phyloP scores from a whole-genome alignment of 2,797 vertebrate species.

The Rhinatrema bivittatum region DNA sequence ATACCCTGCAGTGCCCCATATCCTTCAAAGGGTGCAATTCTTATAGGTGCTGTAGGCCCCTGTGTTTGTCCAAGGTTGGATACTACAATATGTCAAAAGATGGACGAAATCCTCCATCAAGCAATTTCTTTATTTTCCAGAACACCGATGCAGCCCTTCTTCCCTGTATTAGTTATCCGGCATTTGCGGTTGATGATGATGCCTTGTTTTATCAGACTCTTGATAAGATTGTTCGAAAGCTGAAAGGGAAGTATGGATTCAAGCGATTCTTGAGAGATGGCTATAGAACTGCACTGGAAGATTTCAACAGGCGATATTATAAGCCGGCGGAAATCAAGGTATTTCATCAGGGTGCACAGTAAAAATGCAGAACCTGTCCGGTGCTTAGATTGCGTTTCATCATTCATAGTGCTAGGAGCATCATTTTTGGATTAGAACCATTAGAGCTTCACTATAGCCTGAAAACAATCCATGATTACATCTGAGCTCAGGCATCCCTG shows the following conservation, averaged over 20 bases:
- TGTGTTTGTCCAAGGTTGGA: too few relatives aligned
- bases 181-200: slow-evolving; percentile 92
- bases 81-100: too few relatives aligned
- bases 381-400: not conserved
- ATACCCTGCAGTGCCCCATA: too few relatives aligned
- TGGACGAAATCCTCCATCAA: too few relatives aligned
- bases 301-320: slow-evolving; percentile 79
- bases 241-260: slow-evolving; percentile 89
- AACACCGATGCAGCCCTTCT: slow-evolving; percentile 92
- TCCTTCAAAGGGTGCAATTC: too few relatives aligned
- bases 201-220: slow-evolving; percentile 84
- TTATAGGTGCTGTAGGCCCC: too few relatives aligned
- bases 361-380: too few relatives aligned
- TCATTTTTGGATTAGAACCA: not conserved
- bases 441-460: too few relatives aligned
- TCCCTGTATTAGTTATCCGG: slow-evolving; percentile 94
- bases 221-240: slow-evolving; percentile 87
- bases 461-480: too few relatives aligned
- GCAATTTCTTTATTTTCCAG: slow-evolving; percentile 42
- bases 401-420: not conserved
- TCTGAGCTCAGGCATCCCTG: too few relatives aligned
- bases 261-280: slow-evolving; percentile 91
- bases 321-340: slow-evolving; percentile 98
- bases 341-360: too few relatives aligned
- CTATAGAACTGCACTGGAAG: slow-evolving; percentile 85